Evolutionary conservation across 2,113 vertebrate species (phyloP).

Genomic region (Accipiter cooperii): DNA sequence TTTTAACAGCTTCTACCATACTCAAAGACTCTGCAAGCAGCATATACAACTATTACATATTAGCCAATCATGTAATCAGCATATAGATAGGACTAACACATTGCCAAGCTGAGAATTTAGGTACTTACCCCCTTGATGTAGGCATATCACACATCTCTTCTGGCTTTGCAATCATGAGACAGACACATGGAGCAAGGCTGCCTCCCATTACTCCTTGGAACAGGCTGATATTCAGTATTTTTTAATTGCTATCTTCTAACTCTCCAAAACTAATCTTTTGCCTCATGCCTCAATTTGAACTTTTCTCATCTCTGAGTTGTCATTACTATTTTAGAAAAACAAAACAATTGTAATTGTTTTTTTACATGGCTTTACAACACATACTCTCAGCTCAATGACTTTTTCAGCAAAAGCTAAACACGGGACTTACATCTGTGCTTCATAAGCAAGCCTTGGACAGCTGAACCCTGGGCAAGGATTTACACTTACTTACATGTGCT

Average conservation of each 20-base stretch:
- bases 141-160: background rate
- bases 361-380: background rate
- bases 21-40: background rate
- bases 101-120: background rate
- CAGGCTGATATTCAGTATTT: accelerated
- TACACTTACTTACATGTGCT: background rate
- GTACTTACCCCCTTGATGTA: background rate
- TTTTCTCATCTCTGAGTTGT: background rate
- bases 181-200: background rate
- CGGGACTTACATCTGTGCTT: background rate
- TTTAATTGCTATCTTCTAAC: background rate
- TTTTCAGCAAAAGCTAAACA: background rate
- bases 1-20: background rate
- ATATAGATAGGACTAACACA: background rate
- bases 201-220: background rate
- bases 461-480: background rate
- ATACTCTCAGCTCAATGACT: background rate
- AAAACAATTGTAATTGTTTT: background rate
- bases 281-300: background rate
- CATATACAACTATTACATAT: background rate
- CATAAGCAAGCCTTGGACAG: background rate
- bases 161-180: background rate
- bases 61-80: background rate
- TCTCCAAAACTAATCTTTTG: background rate
- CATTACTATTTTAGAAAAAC: background rate